Base-by-base conservation (phyloP, 2,888 invertebrate species). In the Hemithea aestivaria region DNA sequence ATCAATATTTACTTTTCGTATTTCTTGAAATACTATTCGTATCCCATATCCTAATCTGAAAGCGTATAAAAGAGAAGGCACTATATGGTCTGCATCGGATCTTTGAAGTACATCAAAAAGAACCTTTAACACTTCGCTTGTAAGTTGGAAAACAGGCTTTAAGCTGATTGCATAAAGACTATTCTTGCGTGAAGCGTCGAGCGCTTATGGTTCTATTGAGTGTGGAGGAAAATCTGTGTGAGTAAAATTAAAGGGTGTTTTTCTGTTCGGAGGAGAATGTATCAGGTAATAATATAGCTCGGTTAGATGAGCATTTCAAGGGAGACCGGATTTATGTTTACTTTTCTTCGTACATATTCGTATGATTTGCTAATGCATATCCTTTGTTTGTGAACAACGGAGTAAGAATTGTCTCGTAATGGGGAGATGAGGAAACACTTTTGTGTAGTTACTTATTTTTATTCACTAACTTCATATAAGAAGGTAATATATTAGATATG, bases 181-280 rank as follows among this genome's bases (percentile, higher is more conserved):
- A 28, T n/a, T 34, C 20, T 53, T 3, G 25, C 2, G 1, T 45
- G 24, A 0, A 1, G 0, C 0, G 1, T 7, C 0, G 6, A 16
- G 26, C 2, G 3, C n/a, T 50, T 53, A 49, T 0, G 26, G 5
- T 32, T 0, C 45, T 55, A 27, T 28, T 31, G 4, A n/a, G 23
- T 24, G 10, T 2, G 28, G 21, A 7, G 11, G 20, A 23, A 27
- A 37, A 53, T 48, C 48, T 58, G 58, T 63, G 66, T 62, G 66
- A 64, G 73, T 67, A 66, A 74, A 74, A 73, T 74, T 73, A 73
- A 68, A 72, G 73, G 69, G 70, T 70, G 72, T 73, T 74, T 73
- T 73, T 76, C 71, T 69, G 60, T 66, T 66, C 59, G 51, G 61
- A 61, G 66, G 65, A 66, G 69, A 76, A 73, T 68, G 69, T 74